These are phyloP conservation scores for Lethocerus indicus DNA, from an alignment of 1,140 invertebrate species.

Conservation along the genomic window DNA sequence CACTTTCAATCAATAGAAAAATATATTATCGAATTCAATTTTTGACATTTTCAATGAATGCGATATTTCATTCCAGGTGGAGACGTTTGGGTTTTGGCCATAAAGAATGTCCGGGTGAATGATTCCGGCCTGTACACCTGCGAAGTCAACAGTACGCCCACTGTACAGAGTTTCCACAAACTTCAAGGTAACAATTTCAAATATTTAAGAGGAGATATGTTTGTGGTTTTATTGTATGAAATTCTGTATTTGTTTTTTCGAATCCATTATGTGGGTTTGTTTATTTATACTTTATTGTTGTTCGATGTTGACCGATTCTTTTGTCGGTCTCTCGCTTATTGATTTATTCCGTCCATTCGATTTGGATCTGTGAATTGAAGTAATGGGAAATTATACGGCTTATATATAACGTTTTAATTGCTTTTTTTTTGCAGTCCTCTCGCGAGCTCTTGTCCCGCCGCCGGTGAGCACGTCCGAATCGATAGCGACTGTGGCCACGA, in stretches of 20 bases:
- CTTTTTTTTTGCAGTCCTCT: constrained; percentile 31
- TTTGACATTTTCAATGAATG: too few relatives aligned
- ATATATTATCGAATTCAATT: not conserved
- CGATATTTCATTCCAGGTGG: constrained; percentile 40
- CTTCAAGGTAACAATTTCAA: constrained; percentile 42
- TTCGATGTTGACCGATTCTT: too few relatives aligned
- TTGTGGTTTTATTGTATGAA: too few relatives aligned
- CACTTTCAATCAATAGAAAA: too few relatives aligned
- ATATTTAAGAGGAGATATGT: not conserved
- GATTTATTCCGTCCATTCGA: too few relatives aligned
- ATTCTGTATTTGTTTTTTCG: too few relatives aligned
- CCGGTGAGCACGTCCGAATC: constrained; percentile 11
- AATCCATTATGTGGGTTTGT: too few relatives aligned
- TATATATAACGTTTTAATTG: too few relatives aligned
- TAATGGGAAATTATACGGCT: too few relatives aligned
- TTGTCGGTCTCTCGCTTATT: too few relatives aligned
- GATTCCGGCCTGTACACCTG: constrained; percentile 67
- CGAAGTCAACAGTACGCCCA: constrained; percentile 63
- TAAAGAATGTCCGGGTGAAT: constrained; percentile 40
- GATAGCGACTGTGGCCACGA: constrained; percentile 24
- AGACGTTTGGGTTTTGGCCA: constrained; percentile 69
- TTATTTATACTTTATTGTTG: too few relatives aligned
- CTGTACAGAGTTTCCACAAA: constrained; percentile 53
- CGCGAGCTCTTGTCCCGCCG: constrained; percentile 24
- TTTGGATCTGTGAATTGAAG: too few relatives aligned